phyloP scores from a whole-genome alignment of 2,113 vertebrate genomes.

The Zosterops hypoxanthus region DNA sequence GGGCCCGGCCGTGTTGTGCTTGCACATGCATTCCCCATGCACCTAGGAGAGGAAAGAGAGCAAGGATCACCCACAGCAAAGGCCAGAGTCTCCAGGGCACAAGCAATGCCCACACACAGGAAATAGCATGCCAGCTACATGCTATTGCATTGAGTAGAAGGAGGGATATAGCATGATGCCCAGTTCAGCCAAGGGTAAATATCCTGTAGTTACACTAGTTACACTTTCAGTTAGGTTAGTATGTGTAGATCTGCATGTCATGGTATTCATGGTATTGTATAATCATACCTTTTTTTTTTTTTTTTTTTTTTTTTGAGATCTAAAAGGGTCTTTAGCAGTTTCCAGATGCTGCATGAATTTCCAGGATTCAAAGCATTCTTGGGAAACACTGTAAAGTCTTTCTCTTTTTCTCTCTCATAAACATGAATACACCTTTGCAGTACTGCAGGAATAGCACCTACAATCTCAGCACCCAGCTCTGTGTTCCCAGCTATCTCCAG shows the following conservation, averaged over 20 bases:
- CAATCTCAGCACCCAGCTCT: neutral
- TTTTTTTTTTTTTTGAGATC: neutral
- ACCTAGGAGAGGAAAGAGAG: constrained; percentile 76
- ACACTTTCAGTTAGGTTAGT: neutral
- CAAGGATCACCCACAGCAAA: neutral
- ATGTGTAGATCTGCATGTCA: neutral
- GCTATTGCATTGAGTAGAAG: neutral
- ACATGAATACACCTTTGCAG: neutral
- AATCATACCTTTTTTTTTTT: neutral
- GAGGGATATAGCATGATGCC: neutral
- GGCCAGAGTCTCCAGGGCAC: neutral
- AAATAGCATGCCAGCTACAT: neutral
- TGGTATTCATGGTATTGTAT: neutral
- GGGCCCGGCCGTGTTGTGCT: constrained; percentile 91
- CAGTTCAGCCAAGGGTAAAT: neutral
- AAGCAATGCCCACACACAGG: neutral
- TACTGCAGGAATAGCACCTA: neutral
- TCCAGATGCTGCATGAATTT: neutral
- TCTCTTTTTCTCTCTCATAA: neutral
- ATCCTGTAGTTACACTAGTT: neutral
- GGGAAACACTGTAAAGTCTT: neutral
- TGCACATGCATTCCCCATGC: constrained; percentile 94
- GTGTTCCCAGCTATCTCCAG: neutral
- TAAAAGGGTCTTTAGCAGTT: neutral
- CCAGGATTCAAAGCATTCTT: neutral